Conservation (phyloP, 2,888 invertebrate genomes). For the Rhagophthalmus giganteus region DNA sequence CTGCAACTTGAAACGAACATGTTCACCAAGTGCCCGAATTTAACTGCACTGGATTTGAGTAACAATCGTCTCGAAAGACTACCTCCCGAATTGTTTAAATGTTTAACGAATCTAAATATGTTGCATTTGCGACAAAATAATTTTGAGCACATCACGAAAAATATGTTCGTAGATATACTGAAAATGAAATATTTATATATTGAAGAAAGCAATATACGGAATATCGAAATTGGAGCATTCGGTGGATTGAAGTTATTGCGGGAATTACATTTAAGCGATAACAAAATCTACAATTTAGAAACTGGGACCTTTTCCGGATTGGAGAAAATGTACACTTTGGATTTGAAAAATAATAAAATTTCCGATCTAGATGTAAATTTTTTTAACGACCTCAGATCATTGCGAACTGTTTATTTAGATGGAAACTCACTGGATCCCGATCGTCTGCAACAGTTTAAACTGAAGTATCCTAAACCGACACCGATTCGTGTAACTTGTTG, state of each 20-base stretch:
- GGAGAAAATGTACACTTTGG: background rate
- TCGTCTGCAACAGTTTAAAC: background rate
- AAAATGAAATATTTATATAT: conserved; percentile 11
- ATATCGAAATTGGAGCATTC: conserved; percentile 11
- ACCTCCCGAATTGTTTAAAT: conserved; percentile 5
- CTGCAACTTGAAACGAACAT: background rate
- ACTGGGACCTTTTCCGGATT: conserved; percentile 3
- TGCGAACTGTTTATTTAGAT: conserved; percentile 8
- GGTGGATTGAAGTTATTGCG: background rate
- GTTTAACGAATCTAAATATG: background rate
- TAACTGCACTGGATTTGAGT: conserved; percentile 1
- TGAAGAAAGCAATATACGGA: conserved; percentile 3
- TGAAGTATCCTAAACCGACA: conserved; percentile 1
- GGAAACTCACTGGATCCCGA: conserved; percentile 8
- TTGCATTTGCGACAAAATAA: conserved; percentile 7
- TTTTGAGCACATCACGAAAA: background rate
- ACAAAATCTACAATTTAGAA: conserved; percentile 7
- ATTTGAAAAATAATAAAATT: conserved; percentile 16
- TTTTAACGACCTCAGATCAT: conserved; percentile 6
- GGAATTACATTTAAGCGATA: conserved; percentile 12
- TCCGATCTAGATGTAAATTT: conserved; percentile 3
- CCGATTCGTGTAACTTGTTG: background rate
- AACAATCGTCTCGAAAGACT: background rate
- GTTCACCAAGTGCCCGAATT: background rate
- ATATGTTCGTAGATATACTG: conserved; percentile 2